These are phyloP conservation scores for Champsocephalus esox DNA, from an alignment of 2,797 vertebrate genomes.

Conservation along the genomic window DNA sequence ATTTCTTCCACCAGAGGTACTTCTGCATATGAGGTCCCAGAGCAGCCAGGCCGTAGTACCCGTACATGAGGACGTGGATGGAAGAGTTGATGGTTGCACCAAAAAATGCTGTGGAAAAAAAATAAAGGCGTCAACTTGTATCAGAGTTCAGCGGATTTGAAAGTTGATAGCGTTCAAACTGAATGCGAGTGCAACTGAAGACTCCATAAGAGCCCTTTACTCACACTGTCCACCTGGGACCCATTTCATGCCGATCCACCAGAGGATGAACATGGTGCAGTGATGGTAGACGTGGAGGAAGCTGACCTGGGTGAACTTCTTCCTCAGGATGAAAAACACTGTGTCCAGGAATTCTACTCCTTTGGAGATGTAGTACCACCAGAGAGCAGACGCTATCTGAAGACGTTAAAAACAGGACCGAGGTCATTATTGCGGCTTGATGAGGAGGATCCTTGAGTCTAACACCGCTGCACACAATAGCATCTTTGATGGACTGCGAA, in stretches of 20 bases:
- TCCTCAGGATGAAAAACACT: constrained; percentile 97
- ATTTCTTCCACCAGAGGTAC: constrained; percentile 99
- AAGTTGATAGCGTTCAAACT: background rate
- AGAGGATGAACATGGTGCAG: constrained; percentile 99
- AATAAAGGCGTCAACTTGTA: background rate
- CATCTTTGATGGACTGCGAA: background rate
- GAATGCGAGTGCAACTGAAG: background rate
- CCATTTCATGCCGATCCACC: constrained; percentile 99
- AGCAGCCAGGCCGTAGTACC: constrained; percentile 96
- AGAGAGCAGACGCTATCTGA: constrained; percentile 97
- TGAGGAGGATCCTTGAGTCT: background rate
- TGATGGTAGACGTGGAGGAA: constrained; percentile 99
- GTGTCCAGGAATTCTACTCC: constrained; percentile 98
- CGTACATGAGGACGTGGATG: constrained; percentile 98
- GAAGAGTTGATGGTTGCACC: constrained; percentile 96
- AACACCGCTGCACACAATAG: background rate
- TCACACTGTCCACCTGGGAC: constrained; percentile 98
- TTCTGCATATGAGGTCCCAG: constrained; percentile 97
- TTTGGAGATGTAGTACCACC: constrained; percentile 99
- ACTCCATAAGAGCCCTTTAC: constrained; percentile 52
- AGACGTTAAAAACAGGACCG: constrained; percentile 23
- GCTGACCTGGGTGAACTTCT: constrained; percentile 99
- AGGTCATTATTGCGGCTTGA: background rate
- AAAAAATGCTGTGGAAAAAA: constrained; percentile 89
- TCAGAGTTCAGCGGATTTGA: background rate